phyloP scores from a whole-genome alignment of 2,888 invertebrate species.

The Leucania comma region DNA sequence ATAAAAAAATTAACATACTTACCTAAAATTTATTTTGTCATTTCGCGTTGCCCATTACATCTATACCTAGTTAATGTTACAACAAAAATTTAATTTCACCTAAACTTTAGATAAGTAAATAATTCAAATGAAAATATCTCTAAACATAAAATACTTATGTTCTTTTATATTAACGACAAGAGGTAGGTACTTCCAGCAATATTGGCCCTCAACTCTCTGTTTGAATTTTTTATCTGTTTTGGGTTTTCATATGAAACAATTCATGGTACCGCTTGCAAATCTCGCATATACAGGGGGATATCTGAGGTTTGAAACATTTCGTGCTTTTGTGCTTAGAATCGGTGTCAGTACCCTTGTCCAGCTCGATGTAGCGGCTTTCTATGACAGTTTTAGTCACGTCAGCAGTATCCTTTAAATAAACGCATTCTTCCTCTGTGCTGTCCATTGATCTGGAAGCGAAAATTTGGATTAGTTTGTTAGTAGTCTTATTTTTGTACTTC shows the following conservation, averaged over 20 bases:
- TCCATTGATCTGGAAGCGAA: constrained; percentile 59
- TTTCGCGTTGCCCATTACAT: constrained; percentile 37
- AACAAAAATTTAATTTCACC: constrained; percentile 12
- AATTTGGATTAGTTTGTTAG: background rate
- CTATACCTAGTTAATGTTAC: background rate
- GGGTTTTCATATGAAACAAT: constrained; percentile 76
- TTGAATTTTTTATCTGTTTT: constrained; percentile 9
- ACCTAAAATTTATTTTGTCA: background rate
- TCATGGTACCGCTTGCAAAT: constrained; percentile 85
- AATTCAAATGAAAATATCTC: background rate
- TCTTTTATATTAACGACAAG: background rate
- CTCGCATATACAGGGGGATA: constrained; percentile 81
- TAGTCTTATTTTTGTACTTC: background rate
- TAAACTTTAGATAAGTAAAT: background rate
- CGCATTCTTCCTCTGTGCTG: constrained; percentile 50
- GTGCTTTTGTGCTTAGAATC: constrained; percentile 36
- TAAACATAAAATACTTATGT: no score
- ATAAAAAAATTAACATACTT: background rate
- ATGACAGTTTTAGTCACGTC: constrained; percentile 72
- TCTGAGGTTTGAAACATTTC: constrained; percentile 46
- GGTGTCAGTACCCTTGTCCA: constrained; percentile 38
- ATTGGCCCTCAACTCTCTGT: constrained; percentile 4
- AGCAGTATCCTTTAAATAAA: constrained; percentile 64
- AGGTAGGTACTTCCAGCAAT: constrained; percentile 23
- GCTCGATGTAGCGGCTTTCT: constrained; percentile 82